Conservation (phyloP, 2,888 invertebrate species). For the Leistus spinibarbis region DNA sequence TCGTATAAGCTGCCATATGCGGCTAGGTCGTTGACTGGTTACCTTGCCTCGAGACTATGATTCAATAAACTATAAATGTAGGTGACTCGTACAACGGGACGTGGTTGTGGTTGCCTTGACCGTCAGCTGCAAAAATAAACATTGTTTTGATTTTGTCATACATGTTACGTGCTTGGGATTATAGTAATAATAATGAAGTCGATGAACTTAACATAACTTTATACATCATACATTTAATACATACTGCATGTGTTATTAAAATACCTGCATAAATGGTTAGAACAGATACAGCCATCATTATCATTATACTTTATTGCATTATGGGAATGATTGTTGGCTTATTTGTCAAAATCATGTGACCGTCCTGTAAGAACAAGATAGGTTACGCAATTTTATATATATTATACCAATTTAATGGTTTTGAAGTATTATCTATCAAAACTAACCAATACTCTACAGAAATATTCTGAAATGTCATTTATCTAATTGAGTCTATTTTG, state of each 20-base stretch:
- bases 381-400: too few species aligned
- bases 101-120: conserved; percentile 24
- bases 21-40: background rate
- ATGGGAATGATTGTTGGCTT: background rate
- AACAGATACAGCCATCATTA: background rate
- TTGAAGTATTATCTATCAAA: too few species aligned
- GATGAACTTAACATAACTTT: background rate
- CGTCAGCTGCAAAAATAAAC: background rate
- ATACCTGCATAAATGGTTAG: background rate
- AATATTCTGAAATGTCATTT: too few species aligned
- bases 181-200: background rate
- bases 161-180: background rate
- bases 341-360: too few species aligned
- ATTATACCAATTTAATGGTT: too few species aligned
- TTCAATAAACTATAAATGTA: conserved; percentile 24
- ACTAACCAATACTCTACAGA: too few species aligned
- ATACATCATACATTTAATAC: background rate
- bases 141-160: background rate
- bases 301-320: background rate
- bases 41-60: background rate
- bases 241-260: background rate
- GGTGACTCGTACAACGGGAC: conserved; percentile 36
- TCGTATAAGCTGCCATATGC: background rate
- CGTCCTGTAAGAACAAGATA: too few species aligned
- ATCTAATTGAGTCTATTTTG: too few species aligned